Conservation (phyloP, 2,888 invertebrate species). For the Hirtodrosophila trivittata region DNA sequence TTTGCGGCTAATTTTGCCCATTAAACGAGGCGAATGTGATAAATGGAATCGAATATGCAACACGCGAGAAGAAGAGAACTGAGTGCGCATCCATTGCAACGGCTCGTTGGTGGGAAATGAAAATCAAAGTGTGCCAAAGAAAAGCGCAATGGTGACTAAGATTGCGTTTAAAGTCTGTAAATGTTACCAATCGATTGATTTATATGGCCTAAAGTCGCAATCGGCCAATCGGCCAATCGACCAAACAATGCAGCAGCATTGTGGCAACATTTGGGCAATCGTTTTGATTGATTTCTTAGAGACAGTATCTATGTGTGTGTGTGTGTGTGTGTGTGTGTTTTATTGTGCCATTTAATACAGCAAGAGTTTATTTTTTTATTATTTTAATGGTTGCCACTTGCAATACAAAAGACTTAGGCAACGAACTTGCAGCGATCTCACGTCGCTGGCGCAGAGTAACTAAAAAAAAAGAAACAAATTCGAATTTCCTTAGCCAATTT, state of each 20-base stretch:
- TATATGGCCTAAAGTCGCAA: slow-evolving; percentile 5
- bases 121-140: slow-evolving; percentile 64
- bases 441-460: slow-evolving; percentile 12
- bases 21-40: slow-evolving; percentile 35
- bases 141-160: slow-evolving; percentile 36
- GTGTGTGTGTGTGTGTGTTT: slow-evolving; percentile 9
- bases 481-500: slow-evolving; percentile 72
- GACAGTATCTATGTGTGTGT: not conserved
- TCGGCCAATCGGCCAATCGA: slow-evolving; percentile 8
- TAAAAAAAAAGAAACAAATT: slow-evolving; percentile 26
- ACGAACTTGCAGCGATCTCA: slow-evolving; percentile 52
- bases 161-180: not conserved
- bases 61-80: not conserved
- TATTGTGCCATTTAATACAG: slow-evolving; percentile 24
- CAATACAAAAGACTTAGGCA: slow-evolving; percentile 63
- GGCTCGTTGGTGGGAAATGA: not conserved
- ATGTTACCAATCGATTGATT: not conserved
- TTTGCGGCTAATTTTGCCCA: slow-evolving; percentile 53
- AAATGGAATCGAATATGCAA: slow-evolving; percentile 14
- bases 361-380: slow-evolving; percentile 3
- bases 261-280: slow-evolving; percentile 39
- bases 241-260: slow-evolving; percentile 30
- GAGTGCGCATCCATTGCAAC: no score
- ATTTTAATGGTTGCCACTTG: slow-evolving; percentile 21
- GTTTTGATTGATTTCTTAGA: slow-evolving; percentile 43